These are phyloP conservation scores for Tetraodon nigroviridis DNA, from an alignment of 2,113 vertebrate species.

Conservation along the genomic window DNA sequence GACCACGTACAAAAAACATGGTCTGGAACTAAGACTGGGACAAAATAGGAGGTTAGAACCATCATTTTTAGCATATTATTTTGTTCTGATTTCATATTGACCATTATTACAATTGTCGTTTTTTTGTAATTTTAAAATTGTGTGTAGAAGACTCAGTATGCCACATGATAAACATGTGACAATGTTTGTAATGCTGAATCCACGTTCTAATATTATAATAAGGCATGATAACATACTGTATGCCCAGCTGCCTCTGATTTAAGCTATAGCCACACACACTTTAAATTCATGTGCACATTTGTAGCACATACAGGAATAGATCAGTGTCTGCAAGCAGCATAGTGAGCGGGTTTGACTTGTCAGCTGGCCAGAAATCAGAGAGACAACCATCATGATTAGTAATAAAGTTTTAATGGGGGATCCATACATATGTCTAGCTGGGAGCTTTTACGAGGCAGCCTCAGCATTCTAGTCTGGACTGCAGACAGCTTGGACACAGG, in stretches of 20 bases:
- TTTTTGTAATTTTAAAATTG: too few relatives aligned
- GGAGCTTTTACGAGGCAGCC: slow-evolving; percentile 64
- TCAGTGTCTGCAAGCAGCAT: slow-evolving; percentile 28
- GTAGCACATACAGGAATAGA: slow-evolving; percentile 15
- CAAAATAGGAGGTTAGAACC: not conserved
- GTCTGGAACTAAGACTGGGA: too few relatives aligned
- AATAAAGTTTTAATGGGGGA: slow-evolving; percentile 70
- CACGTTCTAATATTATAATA: not conserved
- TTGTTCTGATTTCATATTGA: not conserved
- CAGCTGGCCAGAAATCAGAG: slow-evolving; percentile 38
- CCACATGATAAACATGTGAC: not conserved
- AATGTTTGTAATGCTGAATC: not conserved
- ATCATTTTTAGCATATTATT: slow-evolving; percentile 14
- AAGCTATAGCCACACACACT: not conserved
- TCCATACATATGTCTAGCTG: slow-evolving; percentile 71
- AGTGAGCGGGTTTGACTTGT: slow-evolving; percentile 25
- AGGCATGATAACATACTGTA: not conserved
- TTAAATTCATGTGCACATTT: not conserved
- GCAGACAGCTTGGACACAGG: slow-evolving; percentile 45
- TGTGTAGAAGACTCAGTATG: too few relatives aligned
- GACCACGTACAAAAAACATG: slow-evolving; percentile 13
- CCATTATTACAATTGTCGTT: not conserved
- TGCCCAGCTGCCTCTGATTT: not conserved
- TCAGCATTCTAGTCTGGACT: slow-evolving; percentile 52
- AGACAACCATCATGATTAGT: slow-evolving; percentile 67